Conservation (phyloP, 2,888 invertebrate species). For the Macaria liturata region DNA sequence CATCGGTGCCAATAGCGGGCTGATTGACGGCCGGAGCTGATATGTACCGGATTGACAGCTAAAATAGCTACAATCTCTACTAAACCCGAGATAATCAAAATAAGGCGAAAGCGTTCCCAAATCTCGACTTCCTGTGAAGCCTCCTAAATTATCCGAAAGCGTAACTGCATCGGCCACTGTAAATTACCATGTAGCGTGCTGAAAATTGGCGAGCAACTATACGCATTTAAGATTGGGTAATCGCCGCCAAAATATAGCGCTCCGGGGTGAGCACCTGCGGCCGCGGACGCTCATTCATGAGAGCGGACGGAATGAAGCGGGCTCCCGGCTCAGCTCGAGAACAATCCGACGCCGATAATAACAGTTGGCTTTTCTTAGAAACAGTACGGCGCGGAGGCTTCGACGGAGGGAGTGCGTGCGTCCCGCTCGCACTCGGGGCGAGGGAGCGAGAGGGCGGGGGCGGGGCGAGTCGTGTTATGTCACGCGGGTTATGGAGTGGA, state of each 20-base stretch:
- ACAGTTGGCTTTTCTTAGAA: constrained; percentile 81
- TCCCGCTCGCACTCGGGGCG: constrained; percentile 61
- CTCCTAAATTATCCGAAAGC: constrained; percentile 59
- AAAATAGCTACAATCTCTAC: constrained; percentile 35
- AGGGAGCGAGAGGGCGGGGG: constrained; percentile 71
- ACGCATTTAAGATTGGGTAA: constrained; percentile 68
- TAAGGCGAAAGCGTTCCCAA: constrained; percentile 59
- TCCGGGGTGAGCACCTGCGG: constrained; percentile 75
- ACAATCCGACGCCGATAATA: constrained; percentile 76
- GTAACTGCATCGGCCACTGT: constrained; percentile 65
- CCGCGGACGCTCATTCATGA: constrained; percentile 75
- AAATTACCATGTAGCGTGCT: constrained; percentile 75
- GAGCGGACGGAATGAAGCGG: constrained; percentile 59
- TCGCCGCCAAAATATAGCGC: constrained; percentile 67
- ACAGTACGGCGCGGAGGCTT: constrained; percentile 74
- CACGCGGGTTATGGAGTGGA: constrained; percentile 68
- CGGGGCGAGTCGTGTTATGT: constrained; percentile 73
- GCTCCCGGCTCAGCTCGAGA: constrained; percentile 64
- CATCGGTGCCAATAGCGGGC: constrained; percentile 67
- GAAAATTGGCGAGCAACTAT: constrained; percentile 67
- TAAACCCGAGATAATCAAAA: constrained; percentile 51
- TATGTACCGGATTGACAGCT: constrained; percentile 52
- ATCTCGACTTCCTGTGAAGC: constrained; percentile 71
- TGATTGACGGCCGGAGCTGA: constrained; percentile 62
- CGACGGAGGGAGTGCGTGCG: constrained; percentile 60